phyloP scores from a whole-genome alignment of 2,888 invertebrate species.

The Sialis fuliginosa region DNA sequence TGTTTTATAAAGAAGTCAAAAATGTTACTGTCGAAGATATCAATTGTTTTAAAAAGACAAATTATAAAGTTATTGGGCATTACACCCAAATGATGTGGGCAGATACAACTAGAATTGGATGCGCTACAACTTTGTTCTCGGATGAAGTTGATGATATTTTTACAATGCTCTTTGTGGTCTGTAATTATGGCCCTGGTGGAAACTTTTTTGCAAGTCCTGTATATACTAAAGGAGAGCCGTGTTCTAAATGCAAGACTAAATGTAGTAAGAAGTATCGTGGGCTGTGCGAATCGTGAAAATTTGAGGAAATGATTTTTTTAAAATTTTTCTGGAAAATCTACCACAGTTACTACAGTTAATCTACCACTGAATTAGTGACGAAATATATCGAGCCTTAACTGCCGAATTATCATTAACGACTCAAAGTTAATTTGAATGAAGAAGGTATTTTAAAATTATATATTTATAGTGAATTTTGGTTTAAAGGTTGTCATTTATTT shows the following conservation, averaged over 20 bases:
- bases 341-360: too few species aligned
- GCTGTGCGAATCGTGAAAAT: too few species aligned
- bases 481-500: too few species aligned
- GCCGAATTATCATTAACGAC: too few species aligned
- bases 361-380: too few species aligned
- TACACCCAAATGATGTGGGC: slow-evolving; percentile 1
- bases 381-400: too few species aligned
- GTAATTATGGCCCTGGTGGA: not conserved
- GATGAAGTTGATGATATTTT: not conserved
- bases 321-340: too few species aligned
- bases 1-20: not conserved
- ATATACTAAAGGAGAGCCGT: not conserved
- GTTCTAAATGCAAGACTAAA: not conserved
- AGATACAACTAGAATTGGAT: not conserved
- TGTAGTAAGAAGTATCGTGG: too few species aligned
- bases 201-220: not conserved
- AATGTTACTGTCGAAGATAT: not conserved
- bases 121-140: not conserved
- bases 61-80: not conserved
- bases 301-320: too few species aligned
- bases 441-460: too few species aligned
- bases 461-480: too few species aligned
- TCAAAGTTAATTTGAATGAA: too few species aligned
- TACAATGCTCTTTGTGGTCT: not conserved
- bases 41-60: not conserved